Conservation (phyloP, 2,113 vertebrate species). For the Nyctibius bracteatus region DNA sequence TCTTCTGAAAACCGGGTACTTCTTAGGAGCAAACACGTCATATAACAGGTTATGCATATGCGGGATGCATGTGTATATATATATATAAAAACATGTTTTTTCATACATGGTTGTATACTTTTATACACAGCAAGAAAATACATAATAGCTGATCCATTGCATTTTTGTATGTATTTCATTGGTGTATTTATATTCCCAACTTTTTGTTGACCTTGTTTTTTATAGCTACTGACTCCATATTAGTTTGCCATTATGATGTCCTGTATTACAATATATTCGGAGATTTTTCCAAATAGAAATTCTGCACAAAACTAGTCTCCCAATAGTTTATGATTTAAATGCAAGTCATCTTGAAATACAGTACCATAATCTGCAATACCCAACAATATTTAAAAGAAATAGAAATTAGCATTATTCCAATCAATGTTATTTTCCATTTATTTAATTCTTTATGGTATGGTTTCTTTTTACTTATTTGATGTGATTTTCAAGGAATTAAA, state of each 20-base stretch:
- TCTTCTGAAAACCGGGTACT: neutral
- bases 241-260: neutral
- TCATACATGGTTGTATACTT: neutral
- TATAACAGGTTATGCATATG: neutral
- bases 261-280: neutral
- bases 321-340: neutral
- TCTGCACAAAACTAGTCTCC: neutral
- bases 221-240: neutral
- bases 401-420: neutral
- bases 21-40: neutral
- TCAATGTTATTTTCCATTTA: neutral
- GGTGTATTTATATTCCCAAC: neutral
- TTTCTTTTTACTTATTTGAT: neutral
- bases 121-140: neutral
- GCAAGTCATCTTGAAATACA: neutral
- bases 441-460: accelerated
- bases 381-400: neutral
- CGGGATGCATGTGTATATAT: neutral
- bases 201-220: neutral
- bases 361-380: neutral
- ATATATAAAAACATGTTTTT: accelerated
- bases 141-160: neutral
- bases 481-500: neutral
- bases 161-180: neutral
- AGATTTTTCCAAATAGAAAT: neutral